Evolutionary conservation across 2,113 vertebrate species (phyloP), one percentile per base, ranked within the genome.

Genomic region (Thymallus thymallus): DNA sequence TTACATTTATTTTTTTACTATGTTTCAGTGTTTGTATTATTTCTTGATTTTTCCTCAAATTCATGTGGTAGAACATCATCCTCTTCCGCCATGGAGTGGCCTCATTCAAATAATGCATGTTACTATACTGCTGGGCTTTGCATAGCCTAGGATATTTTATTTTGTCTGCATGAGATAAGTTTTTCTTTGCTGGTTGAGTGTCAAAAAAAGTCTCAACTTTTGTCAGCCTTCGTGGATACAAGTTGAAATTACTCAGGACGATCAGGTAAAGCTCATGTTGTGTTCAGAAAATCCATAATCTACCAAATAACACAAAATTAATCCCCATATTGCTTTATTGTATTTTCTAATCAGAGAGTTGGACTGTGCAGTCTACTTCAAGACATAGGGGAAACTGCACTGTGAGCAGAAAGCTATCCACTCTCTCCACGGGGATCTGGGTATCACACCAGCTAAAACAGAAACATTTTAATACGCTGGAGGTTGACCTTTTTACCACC

Each of bases 381-480:
- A 75, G 69, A 32, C 13, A 73, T 55, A 83, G 65, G 51, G 23
- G 58, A 78, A 76, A 71, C n/a, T 30, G 13, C 51, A 46, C 6
- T 61, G 32, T 56, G 51, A 67, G 51, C 16, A 76, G 29, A 69
- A 72, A 66, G 16, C 63, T n/a, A n/a, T n/a, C 48, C 29, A 5
- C 26, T 32, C 68, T 74, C 73, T 73, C 29, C 35, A 69, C 41
- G 56, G 56, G 56, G n/a, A n/a, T n/a, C n/a, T 6, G 2, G n/a
- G n/a, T 22, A 60, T 60, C 18, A 22, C n/a, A 60, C 6, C 6
- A 22, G 4, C 68, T 68, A 85, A 41, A 71, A 76, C 24, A 68
- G 80, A 84, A 90, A 79, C 77, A 77, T 84, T 83, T 76, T 77
- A 80, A 84, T 84, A 81, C 65, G 63, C 23, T 29, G 75, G 73